These are phyloP conservation scores for Labroides dimidiatus DNA, from an alignment of 2,797 vertebrate genomes.

Conservation along the genomic window DNA sequence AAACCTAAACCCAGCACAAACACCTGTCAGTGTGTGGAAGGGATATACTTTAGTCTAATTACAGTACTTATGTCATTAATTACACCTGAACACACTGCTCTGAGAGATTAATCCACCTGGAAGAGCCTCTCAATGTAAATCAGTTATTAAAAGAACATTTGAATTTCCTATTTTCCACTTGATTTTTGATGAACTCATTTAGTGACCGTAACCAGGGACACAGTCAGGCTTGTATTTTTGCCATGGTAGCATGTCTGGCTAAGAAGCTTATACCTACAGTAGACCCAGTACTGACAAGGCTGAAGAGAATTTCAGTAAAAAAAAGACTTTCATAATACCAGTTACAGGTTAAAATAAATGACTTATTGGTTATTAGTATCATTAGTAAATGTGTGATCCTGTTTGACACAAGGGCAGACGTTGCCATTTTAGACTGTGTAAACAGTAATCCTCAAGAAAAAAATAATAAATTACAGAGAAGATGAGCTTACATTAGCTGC, in stretches of 20 bases:
- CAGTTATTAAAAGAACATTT: constrained; percentile 5
- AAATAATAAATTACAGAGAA: no score
- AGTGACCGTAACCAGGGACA: neutral
- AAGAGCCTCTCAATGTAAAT: constrained; percentile 10
- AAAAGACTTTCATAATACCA: no score
- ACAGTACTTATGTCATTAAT: constrained; percentile 30
- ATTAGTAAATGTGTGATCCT: no score
- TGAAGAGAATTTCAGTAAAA: no score
- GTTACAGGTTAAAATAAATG: no score
- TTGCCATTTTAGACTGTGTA: no score
- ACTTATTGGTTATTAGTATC: no score
- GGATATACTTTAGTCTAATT: constrained; percentile 41
- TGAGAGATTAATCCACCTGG: neutral
- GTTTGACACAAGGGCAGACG: no score
- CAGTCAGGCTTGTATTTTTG: neutral
- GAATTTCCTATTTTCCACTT: neutral
- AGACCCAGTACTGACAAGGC: neutral
- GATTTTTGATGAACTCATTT: neutral
- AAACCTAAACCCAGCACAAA: neutral
- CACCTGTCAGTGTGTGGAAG: constrained; percentile 21
- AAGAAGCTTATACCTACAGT: neutral
- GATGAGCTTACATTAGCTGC: no score
- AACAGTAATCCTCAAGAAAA: no score
- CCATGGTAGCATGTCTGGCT: no score
- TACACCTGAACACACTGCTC: constrained; percentile 6